Evolutionary conservation across 1,140 invertebrate genomes (phyloP), one percentile per base, ranked within the genome.

Genomic region (Trissolcus basalis): DNA sequence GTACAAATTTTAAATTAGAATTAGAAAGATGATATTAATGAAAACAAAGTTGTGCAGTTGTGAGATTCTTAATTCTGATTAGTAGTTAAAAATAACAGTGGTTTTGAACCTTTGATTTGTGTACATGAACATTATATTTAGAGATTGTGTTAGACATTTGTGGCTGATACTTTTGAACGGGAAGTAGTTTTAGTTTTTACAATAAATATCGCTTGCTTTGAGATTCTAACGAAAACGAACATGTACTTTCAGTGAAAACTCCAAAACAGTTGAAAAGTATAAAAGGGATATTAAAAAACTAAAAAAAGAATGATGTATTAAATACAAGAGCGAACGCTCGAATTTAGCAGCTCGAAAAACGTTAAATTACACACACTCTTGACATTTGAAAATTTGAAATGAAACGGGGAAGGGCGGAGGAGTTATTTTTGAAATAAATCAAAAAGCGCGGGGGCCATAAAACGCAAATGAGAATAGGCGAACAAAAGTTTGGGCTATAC

Each of bases 71-170:
- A 13, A 12, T 55, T 16, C 48, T 43, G 14, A 14, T 47, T 50
- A 3, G 33, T n/a, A 43, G 36, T 43, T 12, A 51, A 63, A 53
- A 63, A 63, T 63, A 63, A 63, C 36, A 33, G 3, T 43, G 44
- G 44, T 11, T 33, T 43, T 61, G 50, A 61, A 51, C 59, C 39
- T 63, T 63, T 63, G 59, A 63, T 53, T 63, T 44, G 13, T 35
- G 59, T 53, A 44, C 48, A 63, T 43, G 59, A 35, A 51, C 32
- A 59, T 63, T 63, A 63, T 51, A 51, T 63, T 63, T 63, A 63
- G 59, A 53, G 43, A 33, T n/a, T 27, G 19, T 1, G 13, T 61
- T 61, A 35, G 39, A 51, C 16, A 13, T 19, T 49, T 39, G 58
- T 39, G 35, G 41, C 16, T 60, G 47, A 43, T 43, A 43, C 36